Evolutionary conservation across 2,888 invertebrate genomes (phyloP).

Genomic region (Timema podura): DNA sequence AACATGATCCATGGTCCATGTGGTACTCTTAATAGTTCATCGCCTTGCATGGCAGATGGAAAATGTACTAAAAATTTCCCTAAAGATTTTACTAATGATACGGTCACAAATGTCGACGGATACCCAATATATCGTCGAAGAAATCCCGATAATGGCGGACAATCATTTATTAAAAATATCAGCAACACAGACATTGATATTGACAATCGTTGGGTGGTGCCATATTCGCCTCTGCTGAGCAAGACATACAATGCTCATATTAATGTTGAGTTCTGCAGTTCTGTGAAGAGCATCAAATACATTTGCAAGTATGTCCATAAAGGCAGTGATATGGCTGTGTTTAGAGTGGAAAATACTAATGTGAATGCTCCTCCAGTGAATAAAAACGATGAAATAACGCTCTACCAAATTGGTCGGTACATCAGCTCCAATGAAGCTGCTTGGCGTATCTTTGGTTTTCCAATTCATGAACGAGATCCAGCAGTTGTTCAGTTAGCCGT

Average conservation of each 20-base stretch:
- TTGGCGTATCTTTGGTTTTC: slow-evolving; percentile 14
- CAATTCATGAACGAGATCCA: neutral
- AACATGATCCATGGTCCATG: no score
- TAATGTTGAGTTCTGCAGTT: slow-evolving; percentile 10
- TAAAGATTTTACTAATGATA: slow-evolving; percentile 33
- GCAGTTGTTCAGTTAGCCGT: slow-evolving; percentile 5
- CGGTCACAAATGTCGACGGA: slow-evolving; percentile 34
- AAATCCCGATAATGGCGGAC: slow-evolving; percentile 31
- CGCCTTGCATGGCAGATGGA: no score
- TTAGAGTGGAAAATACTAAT: slow-evolving; percentile 22
- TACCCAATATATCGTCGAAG: slow-evolving; percentile 36
- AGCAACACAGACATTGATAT: no score
- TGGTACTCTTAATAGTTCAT: no score
- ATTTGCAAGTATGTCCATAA: slow-evolving; percentile 40
- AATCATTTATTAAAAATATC: no score
- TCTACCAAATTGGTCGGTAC: slow-evolving; percentile 36
- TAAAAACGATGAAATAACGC: slow-evolving; percentile 35
- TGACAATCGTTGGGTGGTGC: no score
- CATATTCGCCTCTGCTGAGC: slow-evolving; percentile 5
- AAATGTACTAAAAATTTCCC: slow-evolving; percentile 26
- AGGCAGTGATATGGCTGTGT: no score
- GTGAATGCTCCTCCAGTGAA: slow-evolving; percentile 33
- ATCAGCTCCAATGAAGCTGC: slow-evolving; percentile 35
- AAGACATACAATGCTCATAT: neutral
- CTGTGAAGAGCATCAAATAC: slow-evolving; percentile 36